Base-by-base conservation (phyloP, 2,888 invertebrate genomes). In the Acholoe squamosa region DNA sequence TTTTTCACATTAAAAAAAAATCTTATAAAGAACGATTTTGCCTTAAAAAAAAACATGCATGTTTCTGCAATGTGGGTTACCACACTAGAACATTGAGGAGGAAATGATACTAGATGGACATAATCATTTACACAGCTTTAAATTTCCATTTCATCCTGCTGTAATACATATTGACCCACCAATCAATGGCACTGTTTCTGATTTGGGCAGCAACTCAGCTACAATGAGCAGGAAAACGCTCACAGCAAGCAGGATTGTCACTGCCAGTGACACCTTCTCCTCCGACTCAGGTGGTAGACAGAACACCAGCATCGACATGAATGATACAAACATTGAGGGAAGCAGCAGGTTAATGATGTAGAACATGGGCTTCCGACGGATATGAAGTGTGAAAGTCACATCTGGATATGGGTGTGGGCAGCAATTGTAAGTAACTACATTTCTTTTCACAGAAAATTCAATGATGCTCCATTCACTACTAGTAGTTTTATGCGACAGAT, bases 211-310 rank as follows among this genome's bases (percentile, higher is more conserved):
- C 12, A 52, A 67, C 22, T 91, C 91, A 14, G 91, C 91, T 3
- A 91, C 89, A 19, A 91, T 31, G 19, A 91, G 89, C 84, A 91
- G 77, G 89, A 91, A 91, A 34, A 91, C 91, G 0, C 84, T 91
- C 25, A 91, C 71, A 7, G 91, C 91, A 22, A 91, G 90, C 22
- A 91, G 89, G 14, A 91, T 61, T 0, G 91, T 91, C 51, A 91
- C 91, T 10, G 56, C 61, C 7, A 91, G 91, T 25, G 80, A 89
- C 10, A 91, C 67, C 89, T 89, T 91, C 84, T 91, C 91, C 0
- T 89, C 91, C 7, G 84, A 33, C n/a, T 91, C 89, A 0, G 91
- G 80, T 0, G 91, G 91, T 10, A 91, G 89, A 51, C 61, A 84
- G 84, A 91, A 91, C 28, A 89, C 91, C 77, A 91, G 31, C 54